Base-by-base conservation (phyloP, 2,888 invertebrate species). In the Amiota communis region DNA sequence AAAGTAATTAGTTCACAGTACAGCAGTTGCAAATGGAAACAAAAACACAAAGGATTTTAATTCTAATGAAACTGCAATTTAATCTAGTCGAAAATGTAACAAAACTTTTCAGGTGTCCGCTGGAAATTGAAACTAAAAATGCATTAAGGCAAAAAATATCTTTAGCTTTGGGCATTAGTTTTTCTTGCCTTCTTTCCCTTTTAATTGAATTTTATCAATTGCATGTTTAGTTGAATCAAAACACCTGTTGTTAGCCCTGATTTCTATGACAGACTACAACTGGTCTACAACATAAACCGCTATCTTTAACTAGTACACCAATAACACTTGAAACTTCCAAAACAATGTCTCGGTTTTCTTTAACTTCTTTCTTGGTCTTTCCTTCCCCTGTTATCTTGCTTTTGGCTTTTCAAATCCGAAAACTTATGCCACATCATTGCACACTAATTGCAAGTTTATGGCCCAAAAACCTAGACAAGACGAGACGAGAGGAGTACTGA, bases 391-490 rank as follows among this genome's bases (percentile, higher is more conserved):
- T 1, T 3, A 23, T 23, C 23, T 23, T 3, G 23, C 23, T 2
- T 23, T 23, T 23, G 23, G 23, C 3, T 23, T 23, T 23, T n/a
- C 53, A 6, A 36, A 36, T 0, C 36, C 53, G 3, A 15, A 15
- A 20, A 59, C 46, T 63, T 63, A 46, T 46, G 63, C 63, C 63
- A 63, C 63, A 63, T 46, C 23, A 63, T 63, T 63, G 36, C 61
- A 63, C 61, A 63, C 61, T 63, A 63, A 63, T 63, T 63, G 46
- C 63, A 63, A 46, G 36, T 63, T 63, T 63, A 63, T 46, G 17
- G 46, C 63, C 61, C 46, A 17, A 46, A 63, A 63, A 36, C 13
- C 63, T 4, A 11, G 17, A 13, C 23, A 63, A 63, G 6, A 36
- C 23, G 17, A 63, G 36, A 36, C 6, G 36, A 36, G 8, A 6